A percentile compares a stretch with the other conserved stretches of the same genome.
Evolutionary conservation across 2,888 invertebrate species (phyloP).

Genomic region (Nycteola revayana): DNA sequence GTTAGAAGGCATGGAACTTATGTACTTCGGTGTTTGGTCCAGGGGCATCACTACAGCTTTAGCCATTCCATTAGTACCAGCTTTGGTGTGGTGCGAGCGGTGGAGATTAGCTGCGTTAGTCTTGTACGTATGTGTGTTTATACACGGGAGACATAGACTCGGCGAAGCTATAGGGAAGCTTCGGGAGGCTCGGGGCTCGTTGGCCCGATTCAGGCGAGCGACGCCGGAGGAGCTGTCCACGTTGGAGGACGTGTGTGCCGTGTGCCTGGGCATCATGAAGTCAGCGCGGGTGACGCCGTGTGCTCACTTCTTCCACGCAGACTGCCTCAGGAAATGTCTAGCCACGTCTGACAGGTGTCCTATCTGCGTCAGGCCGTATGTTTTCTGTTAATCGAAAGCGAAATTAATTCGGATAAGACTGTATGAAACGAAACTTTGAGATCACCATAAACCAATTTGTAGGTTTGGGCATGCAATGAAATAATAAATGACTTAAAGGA

Average conservation of each 20-base stretch:
- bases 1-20: slow-evolving; percentile 86
- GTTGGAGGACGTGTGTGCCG: slow-evolving; percentile 90
- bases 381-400: slow-evolving; percentile 66
- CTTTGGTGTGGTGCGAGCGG: slow-evolving; percentile 79
- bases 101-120: slow-evolving; percentile 82
- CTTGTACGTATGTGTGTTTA: slow-evolving; percentile 84
- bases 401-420: slow-evolving; percentile 51
- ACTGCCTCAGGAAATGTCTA: slow-evolving; percentile 88
- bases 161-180: slow-evolving; percentile 80
- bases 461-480: slow-evolving; percentile 26
- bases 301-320: slow-evolving; percentile 90
- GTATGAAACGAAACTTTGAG: slow-evolving; percentile 32
- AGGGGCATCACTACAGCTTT: slow-evolving; percentile 81
- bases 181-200: slow-evolving; percentile 81
- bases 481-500: no score
- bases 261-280: slow-evolving; percentile 87
- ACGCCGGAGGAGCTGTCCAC: slow-evolving; percentile 84
- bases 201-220: slow-evolving; percentile 85
- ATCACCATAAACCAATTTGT: slow-evolving; percentile 24
- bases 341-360: slow-evolving; percentile 87
- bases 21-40: slow-evolving; percentile 86
- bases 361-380: slow-evolving; percentile 87
- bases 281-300: slow-evolving; percentile 90
- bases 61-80: slow-evolving; percentile 81
- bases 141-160: slow-evolving; percentile 84